Evolutionary conservation across 1,140 invertebrate species (phyloP).

Genomic region (Diabrotica virgifera): DNA sequence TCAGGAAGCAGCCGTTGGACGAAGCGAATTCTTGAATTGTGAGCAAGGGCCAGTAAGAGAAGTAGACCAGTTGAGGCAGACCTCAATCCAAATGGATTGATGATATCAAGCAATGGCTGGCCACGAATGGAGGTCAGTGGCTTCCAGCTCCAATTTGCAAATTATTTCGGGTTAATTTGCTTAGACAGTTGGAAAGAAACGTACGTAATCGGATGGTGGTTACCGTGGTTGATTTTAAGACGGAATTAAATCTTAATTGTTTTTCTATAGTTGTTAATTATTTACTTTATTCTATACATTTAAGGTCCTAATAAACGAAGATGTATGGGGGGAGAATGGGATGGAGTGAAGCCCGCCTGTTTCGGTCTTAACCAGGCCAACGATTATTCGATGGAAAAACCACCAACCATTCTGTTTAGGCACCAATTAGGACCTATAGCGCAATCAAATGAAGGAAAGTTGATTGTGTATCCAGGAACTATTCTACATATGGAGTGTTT

Average conservation of each 20-base stretch:
- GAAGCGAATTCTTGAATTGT: no score
- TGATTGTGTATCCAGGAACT: conserved; percentile 81
- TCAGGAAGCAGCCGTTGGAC: no score
- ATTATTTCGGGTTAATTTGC: no score
- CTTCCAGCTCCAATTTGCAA: no score
- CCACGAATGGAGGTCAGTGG: no score
- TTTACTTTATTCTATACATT: not conserved
- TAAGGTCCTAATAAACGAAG: conserved; percentile 55
- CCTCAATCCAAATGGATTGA: no score
- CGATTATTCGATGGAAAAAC: conserved; percentile 82
- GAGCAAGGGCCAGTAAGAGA: no score
- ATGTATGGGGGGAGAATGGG: conserved; percentile 75
- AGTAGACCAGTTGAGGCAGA: no score
- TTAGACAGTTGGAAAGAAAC: no score
- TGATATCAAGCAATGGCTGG: no score
- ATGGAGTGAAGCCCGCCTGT: conserved; percentile 72
- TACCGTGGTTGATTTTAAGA: not conserved
- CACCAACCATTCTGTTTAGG: conserved; percentile 79
- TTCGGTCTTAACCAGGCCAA: conserved; percentile 80
- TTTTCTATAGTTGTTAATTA: not conserved
- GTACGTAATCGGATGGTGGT: no score
- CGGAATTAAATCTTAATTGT: not conserved
- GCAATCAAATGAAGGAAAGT: conserved; percentile 79
- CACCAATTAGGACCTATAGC: conserved; percentile 79
- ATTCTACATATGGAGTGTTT: conserved; percentile 83